A percentile compares a stretch with the other conserved stretches of the same genome.
Conservation (phyloP, 1,140 invertebrate genomes). For the Drosophila mojavensis region DNA sequence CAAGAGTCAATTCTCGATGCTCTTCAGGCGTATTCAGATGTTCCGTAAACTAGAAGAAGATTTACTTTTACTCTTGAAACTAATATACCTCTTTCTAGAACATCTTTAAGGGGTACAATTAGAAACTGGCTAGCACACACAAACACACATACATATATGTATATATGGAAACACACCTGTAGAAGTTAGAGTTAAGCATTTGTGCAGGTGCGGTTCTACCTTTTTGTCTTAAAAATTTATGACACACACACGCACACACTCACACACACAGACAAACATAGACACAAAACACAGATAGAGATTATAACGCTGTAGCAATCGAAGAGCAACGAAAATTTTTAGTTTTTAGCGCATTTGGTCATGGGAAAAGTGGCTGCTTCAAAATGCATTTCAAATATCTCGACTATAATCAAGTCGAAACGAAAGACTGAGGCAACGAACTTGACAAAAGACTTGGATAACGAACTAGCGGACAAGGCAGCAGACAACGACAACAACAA, state of each 20-base stretch:
- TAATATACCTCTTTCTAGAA: neutral
- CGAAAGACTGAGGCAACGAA: slow-evolving; percentile 29
- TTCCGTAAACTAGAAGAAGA: no score
- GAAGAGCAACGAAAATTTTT: slow-evolving; percentile 26
- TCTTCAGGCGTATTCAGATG: no score
- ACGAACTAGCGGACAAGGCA: slow-evolving; percentile 19
- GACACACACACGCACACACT: slow-evolving; percentile 16
- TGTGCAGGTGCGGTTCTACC: slow-evolving; percentile 32
- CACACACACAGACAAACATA: neutral
- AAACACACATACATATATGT: neutral
- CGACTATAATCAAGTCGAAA: slow-evolving; percentile 9
- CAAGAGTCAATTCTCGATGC: no score
- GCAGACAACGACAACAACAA: neutral
- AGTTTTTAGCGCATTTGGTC: slow-evolving; percentile 39
- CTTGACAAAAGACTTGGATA: slow-evolving; percentile 33
- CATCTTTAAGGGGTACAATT: slow-evolving; percentile 1
- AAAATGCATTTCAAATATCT: slow-evolving; percentile 18
- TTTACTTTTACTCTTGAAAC: neutral
- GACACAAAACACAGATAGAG: neutral
- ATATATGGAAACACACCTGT: slow-evolving; percentile 2
- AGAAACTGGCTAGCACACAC: slow-evolving; percentile 31
- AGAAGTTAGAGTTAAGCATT: slow-evolving; percentile 12
- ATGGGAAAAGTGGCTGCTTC: slow-evolving; percentile 33
- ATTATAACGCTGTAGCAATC: slow-evolving; percentile 25
- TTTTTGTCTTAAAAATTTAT: slow-evolving; percentile 36